Percentiles rank a stretch among this genome's conserved stretches.
phyloP scores from a whole-genome alignment of 2,888 invertebrate genomes.

The Molorchus minor region DNA sequence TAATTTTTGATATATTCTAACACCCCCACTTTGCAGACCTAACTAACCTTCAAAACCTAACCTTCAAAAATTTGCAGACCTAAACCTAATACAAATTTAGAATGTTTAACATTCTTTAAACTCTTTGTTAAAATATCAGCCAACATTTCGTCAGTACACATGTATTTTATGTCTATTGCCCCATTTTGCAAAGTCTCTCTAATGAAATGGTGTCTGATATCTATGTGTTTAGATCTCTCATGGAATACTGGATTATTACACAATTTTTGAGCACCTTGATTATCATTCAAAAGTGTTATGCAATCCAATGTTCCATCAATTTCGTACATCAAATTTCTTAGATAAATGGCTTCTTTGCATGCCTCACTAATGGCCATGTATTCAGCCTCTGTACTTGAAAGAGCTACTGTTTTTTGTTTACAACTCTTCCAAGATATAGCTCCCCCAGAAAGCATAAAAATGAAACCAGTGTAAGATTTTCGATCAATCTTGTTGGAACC shows the following conservation, averaged over 20 bases:
- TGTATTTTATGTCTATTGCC: too few relatives aligned
- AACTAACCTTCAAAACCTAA: background rate
- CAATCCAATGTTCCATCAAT: slow-evolving; percentile 9
- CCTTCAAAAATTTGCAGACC: too few relatives aligned
- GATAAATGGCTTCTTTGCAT: slow-evolving; percentile 16
- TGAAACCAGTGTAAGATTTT: slow-evolving; percentile 1
- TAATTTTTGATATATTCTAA: too few relatives aligned
- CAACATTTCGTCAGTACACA: background rate
- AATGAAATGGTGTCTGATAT: slow-evolving; percentile 4
- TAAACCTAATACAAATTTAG: background rate
- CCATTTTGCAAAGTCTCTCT: background rate
- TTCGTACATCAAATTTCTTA: slow-evolving; percentile 12
- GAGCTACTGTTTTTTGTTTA: slow-evolving; percentile 31
- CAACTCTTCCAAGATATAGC: background rate
- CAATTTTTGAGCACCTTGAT: too few relatives aligned
- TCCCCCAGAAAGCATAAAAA: background rate
- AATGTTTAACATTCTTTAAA: background rate
- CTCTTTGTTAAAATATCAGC: background rate
- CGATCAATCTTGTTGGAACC: background rate
- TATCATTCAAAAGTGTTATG: too few relatives aligned
- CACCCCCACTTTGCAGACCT: background rate
- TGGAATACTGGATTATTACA: too few relatives aligned
- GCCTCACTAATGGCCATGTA: slow-evolving; percentile 23
- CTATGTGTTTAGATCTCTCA: too few relatives aligned
- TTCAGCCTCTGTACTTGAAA: too few relatives aligned